A percentile compares a stretch with the other conserved stretches of the same genome.
Evolutionary conservation across 2,113 vertebrate species (phyloP).

Genomic region (Ellobius talpinus): DNA sequence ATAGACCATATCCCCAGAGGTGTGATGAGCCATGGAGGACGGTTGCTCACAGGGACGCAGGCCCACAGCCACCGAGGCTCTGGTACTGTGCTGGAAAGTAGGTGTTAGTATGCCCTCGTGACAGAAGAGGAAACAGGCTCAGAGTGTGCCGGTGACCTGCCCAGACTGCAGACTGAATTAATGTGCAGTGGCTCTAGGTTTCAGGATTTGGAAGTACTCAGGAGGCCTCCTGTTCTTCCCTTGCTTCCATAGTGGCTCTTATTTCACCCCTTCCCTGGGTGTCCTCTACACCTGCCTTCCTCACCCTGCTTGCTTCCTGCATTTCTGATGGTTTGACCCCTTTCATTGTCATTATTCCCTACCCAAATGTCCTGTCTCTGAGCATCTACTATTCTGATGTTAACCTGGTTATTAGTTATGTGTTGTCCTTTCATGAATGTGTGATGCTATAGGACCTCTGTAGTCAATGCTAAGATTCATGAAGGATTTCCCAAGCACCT

Average conservation of each 20-base stretch:
- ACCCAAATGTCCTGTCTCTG: neutral
- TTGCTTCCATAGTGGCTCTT: neutral
- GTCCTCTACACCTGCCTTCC: neutral
- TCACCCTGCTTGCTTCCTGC: neutral
- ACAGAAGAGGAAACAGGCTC: neutral
- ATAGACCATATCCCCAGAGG: neutral
- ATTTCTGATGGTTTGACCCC: too few relatives aligned
- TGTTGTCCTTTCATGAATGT: neutral
- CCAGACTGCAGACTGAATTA: neutral
- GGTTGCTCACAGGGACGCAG: neutral
- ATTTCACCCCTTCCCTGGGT: neutral
- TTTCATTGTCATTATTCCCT: too few relatives aligned
- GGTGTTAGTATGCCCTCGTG: neutral
- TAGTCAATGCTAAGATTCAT: neutral
- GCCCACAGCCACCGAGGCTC: neutral
- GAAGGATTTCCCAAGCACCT: neutral
- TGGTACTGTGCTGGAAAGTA: neutral
- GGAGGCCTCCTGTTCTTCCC: neutral
- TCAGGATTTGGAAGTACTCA: neutral
- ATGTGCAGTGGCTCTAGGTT: too few relatives aligned
- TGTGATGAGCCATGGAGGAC: rapidly evolving
- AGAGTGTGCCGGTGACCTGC: neutral
- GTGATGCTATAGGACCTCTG: neutral
- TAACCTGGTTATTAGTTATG: neutral
- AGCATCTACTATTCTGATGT: neutral